Conservation (phyloP, 2,888 invertebrate species). For the Baronia brevicornis region DNA sequence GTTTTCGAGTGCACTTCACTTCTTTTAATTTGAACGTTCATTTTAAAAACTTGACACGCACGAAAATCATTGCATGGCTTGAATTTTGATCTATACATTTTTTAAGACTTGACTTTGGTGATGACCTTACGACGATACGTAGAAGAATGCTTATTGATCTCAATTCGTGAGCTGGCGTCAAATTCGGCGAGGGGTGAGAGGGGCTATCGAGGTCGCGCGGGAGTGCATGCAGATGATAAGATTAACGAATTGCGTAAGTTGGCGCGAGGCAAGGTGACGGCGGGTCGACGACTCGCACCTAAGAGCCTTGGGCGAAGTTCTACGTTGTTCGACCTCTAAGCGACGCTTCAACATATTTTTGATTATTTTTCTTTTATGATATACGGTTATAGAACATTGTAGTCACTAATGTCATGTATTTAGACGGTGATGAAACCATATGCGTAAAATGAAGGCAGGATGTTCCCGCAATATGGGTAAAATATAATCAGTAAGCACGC, state of each 20-base stretch:
- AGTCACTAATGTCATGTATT: no score
- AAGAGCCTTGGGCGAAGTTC: constrained; percentile 63
- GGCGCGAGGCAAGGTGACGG: constrained; percentile 67
- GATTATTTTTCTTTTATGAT: constrained; percentile 19
- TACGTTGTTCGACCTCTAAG: constrained; percentile 58
- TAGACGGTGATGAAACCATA: no score
- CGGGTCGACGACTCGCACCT: constrained; percentile 65
- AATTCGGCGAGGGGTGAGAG: constrained; percentile 59
- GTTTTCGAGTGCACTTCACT: not conserved
- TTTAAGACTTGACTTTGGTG: constrained; percentile 17
- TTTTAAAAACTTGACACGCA: no score
- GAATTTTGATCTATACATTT: constrained; percentile 13
- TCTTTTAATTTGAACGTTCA: not conserved
- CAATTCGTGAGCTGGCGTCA: constrained; percentile 32
- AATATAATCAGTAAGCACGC: no score
- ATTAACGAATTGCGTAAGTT: constrained; percentile 72
- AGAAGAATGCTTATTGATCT: constrained; percentile 17
- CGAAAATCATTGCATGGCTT: constrained; percentile 11
- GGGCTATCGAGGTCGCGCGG: constrained; percentile 51
- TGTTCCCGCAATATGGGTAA: no score
- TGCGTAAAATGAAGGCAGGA: no score
- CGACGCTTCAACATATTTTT: constrained; percentile 40
- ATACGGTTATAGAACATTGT: constrained; percentile 1
- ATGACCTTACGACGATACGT: constrained; percentile 18
- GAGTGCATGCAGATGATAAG: constrained; percentile 70